Base-by-base conservation (phyloP, 1,140 invertebrate genomes). In the Ceratosolen fusciceps region DNA sequence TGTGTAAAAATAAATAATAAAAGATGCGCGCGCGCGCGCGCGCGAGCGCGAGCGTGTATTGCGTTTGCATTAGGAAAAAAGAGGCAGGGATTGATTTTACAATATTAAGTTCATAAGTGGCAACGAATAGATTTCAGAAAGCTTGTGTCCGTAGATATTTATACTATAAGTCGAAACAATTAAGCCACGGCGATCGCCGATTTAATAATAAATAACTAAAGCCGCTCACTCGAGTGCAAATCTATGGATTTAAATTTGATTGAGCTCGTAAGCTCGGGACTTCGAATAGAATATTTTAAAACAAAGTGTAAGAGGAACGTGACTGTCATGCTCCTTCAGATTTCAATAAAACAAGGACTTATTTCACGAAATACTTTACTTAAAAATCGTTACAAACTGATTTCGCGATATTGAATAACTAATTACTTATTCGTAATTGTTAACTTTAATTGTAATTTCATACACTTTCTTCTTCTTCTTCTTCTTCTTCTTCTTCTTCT, bases 171-270 rank as follows among this genome's bases (percentile, higher is more conserved):
- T 37, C n/a, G 34, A 65, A 65, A 37, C 19, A 65, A 5, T n/a
- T 62, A 31, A 34, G 12, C 31, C n/a, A 8, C 34, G 60, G 14
- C 19, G 37, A 8, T 65, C 31, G 21, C 34, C 16, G 37, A 65
- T 19, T 65, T 65, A 37, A 65, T 37, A 65, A 65, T 65, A 65
- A 65, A 65, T 65, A 37, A 37, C 60, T 37, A n/a, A 34, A 65
- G 37, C 19, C 19, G 37, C 21, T 37, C 10, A 37, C 10, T 60
- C 58, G 24, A 60, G 10, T 60, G 58, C 58, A 60, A 60, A 60
- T 60, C 34, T 65, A 65, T 65, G 60, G 60, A 65, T 37, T 65
- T 65, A 65, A 37, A 65, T 37, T 19, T 37, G 58, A 34, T 34
- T 31, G 58, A 60, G 58, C 26, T 60, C 31, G 26, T 8, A 43